These are phyloP conservation scores for Amphimallon solstitiale DNA, from an alignment of 2,888 invertebrate genomes.

Conservation along the genomic window DNA sequence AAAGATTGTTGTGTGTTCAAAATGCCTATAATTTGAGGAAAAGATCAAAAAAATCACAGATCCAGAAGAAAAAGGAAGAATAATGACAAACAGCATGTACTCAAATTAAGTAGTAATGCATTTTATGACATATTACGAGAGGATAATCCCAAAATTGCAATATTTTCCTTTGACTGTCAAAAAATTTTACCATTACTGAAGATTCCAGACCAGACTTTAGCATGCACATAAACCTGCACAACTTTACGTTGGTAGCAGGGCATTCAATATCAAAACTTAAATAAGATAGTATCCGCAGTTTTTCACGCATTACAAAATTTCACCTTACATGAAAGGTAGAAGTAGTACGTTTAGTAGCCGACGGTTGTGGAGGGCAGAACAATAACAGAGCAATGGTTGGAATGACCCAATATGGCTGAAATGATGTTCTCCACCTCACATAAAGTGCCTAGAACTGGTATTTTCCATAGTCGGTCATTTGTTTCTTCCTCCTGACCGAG, in stretches of 20 bases:
- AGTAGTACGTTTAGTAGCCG: not conserved
- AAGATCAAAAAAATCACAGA: not conserved
- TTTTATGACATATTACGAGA: conserved; percentile 11
- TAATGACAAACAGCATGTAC: not conserved
- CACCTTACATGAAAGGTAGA: not conserved
- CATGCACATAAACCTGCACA: not conserved
- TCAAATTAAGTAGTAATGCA: not conserved
- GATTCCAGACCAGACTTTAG: too few species aligned
- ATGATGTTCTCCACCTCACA: conserved; percentile 1
- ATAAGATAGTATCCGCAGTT: not conserved
- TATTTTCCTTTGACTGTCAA: conserved; percentile 19
- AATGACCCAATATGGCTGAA: conserved; percentile 2
- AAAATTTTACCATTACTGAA: not conserved
- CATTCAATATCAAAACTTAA: not conserved
- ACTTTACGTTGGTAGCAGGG: not conserved
- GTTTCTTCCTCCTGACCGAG: conserved; percentile 5
- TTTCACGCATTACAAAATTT: not conserved
- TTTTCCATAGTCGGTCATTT: conserved; percentile 4
- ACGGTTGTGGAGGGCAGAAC: not conserved
- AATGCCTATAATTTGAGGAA: conserved; percentile 7
- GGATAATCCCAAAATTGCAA: conserved; percentile 13
- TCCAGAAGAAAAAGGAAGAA: not conserved
- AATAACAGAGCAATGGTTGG: not conserved
- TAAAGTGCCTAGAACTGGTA: conserved; percentile 9
- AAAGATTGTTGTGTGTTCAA: conserved; percentile 14